Evolutionary conservation across 2,113 vertebrate genomes (phyloP).

Genomic region (Dasyprocta punctata): DNA sequence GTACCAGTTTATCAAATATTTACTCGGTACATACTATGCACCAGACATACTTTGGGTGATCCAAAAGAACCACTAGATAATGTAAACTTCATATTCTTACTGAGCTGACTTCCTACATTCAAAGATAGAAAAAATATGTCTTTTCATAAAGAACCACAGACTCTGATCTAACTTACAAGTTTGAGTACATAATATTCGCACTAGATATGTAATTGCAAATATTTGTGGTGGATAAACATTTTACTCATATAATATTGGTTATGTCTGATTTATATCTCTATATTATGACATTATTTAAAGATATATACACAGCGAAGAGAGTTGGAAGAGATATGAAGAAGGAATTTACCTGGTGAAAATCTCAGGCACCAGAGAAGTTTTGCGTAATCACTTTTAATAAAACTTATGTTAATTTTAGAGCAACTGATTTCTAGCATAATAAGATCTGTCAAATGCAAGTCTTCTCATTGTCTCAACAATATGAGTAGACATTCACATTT

Average conservation of each 20-base stretch:
- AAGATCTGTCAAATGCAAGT: constrained; percentile 83
- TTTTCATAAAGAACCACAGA: background rate
- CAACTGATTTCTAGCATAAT: constrained; percentile 77
- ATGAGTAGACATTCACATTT: constrained; percentile 80
- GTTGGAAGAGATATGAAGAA: background rate
- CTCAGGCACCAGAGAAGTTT: background rate
- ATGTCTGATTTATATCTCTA: background rate
- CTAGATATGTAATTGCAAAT: constrained; percentile 19
- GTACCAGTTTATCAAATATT: background rate
- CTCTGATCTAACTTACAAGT: background rate
- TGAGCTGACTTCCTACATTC: background rate
- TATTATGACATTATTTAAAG: background rate
- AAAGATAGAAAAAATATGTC: background rate
- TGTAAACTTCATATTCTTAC: background rate
- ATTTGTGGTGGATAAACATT: constrained; percentile 4
- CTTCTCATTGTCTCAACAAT: constrained; percentile 70
- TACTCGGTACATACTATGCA: background rate
- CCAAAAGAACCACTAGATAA: background rate
- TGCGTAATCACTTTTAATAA: constrained; percentile 71
- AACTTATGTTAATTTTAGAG: constrained; percentile 75
- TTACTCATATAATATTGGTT: background rate
- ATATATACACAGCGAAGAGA: background rate
- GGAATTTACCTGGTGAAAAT: constrained; percentile 61
- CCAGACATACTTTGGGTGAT: background rate
- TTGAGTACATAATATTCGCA: background rate